These are phyloP conservation scores for Himalopsyche tibetana DNA, from an alignment of 2,888 invertebrate genomes.

Conservation along the genomic window DNA sequence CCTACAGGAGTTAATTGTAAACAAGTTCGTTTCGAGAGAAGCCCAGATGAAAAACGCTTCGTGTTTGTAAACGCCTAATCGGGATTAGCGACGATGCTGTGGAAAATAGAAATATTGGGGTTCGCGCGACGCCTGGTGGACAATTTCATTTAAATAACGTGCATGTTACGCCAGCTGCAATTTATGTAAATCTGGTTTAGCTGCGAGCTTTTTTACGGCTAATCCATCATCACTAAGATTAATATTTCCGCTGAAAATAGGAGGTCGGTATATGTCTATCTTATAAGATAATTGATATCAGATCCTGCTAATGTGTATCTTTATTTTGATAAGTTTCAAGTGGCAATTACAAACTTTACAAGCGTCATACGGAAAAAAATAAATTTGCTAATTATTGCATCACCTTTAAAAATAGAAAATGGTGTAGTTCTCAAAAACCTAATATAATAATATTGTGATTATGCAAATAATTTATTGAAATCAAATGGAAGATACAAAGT, in stretches of 20 bases:
- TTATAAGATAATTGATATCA: too few species aligned
- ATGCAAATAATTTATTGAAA: too few species aligned
- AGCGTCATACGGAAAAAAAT: too few species aligned
- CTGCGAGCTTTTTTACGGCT: not conserved
- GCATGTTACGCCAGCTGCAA: constrained; percentile 7
- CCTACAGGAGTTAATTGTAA: constrained; percentile 47
- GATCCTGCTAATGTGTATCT: too few species aligned
- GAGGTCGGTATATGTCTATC: not conserved
- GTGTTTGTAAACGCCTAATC: constrained; percentile 50
- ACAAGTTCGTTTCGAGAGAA: constrained; percentile 50
- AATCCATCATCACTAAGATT: not conserved
- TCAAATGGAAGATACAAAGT: too few species aligned
- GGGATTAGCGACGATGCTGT: constrained; percentile 51
- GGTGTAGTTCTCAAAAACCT: too few species aligned
- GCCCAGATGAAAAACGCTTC: constrained; percentile 46
- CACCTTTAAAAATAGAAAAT: too few species aligned
- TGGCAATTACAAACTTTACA: too few species aligned
- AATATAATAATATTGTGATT: too few species aligned
- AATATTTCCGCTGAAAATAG: not conserved
- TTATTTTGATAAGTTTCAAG: too few species aligned
- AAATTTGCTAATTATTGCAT: too few species aligned
- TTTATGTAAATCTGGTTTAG: constrained; percentile 14
- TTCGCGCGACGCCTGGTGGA: constrained; percentile 8
- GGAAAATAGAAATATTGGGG: constrained; percentile 36
- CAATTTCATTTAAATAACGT: constrained; percentile 13